A percentile compares a stretch with the other conserved stretches of the same genome.
Conservation (phyloP, 2,797 vertebrate genomes). For the Acridotheres tristis region DNA sequence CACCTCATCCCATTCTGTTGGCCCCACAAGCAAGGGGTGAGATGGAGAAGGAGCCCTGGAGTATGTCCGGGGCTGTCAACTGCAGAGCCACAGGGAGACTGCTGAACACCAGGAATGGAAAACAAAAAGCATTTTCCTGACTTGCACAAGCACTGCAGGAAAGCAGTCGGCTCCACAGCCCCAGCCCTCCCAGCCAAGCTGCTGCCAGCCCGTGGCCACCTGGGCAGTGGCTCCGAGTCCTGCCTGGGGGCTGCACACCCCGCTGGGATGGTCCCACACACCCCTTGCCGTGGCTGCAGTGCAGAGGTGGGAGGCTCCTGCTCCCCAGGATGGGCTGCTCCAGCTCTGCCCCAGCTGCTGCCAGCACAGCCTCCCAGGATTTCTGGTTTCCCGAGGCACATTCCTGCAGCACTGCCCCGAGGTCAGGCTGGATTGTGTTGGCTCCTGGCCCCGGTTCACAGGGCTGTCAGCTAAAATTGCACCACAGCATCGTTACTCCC, state of each 20-base stretch:
- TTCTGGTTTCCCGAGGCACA: background rate
- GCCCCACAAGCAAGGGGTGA: accelerated
- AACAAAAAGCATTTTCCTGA: background rate
- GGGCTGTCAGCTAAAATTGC: conserved; percentile 17
- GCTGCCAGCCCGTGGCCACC: background rate
- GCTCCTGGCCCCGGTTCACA: background rate
- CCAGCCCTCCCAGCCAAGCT: background rate
- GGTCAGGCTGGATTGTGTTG: conserved; percentile 17
- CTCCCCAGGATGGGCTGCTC: background rate
- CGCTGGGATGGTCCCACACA: background rate
- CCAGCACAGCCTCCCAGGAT: accelerated
- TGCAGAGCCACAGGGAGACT: accelerated
- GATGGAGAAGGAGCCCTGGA: background rate
- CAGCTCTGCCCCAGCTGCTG: background rate
- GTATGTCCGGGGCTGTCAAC: background rate
- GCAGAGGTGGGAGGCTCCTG: background rate
- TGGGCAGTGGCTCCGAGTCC: accelerated
- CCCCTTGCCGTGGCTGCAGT: accelerated
- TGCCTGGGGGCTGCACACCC: accelerated
- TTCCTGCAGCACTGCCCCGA: background rate
- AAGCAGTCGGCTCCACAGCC: background rate
- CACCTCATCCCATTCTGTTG: accelerated
- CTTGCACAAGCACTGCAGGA: background rate
- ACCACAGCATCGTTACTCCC: background rate
- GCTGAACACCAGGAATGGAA: background rate